A percentile compares a stretch with the other conserved stretches of the same genome.
Evolutionary conservation across 37 sponge, comb jelly and placozoan genomes (phyloP).

Genomic region (Halisarca cf. caerulea): DNA sequence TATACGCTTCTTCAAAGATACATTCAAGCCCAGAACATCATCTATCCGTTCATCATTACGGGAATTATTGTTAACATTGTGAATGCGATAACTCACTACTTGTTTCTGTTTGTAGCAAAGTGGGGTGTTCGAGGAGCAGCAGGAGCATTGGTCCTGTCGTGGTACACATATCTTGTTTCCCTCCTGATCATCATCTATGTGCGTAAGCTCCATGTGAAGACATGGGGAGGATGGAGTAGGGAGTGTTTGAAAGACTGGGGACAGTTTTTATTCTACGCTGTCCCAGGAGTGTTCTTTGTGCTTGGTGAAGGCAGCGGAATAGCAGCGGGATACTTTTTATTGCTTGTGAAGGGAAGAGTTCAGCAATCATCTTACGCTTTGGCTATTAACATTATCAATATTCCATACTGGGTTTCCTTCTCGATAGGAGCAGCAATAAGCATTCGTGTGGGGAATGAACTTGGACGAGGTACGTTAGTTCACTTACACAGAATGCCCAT

Average conservation of each 20-base stretch:
- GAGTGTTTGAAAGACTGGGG: background rate
- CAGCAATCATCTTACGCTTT: too few species aligned
- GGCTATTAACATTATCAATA: too few species aligned
- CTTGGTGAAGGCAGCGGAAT: too few species aligned
- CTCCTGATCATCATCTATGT: conserved; percentile 24
- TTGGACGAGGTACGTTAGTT: conserved; percentile 13
- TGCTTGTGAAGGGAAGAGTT: too few species aligned
- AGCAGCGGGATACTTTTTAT: too few species aligned
- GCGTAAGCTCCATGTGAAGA: conserved; percentile 48
- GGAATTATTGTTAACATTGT: conserved; percentile 9
- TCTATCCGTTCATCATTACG: conserved; percentile 40
- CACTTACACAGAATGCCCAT: too few species aligned
- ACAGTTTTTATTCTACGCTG: background rate
- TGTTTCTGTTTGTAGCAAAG: conserved; percentile 27
- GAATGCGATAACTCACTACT: conserved; percentile 24
- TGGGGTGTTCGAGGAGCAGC: conserved; percentile 34
- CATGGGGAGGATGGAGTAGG: conserved; percentile 38
- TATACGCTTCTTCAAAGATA: conserved; percentile 43
- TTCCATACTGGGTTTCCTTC: too few species aligned
- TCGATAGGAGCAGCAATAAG: conserved; percentile 4
- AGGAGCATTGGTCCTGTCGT: background rate
- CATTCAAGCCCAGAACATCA: conserved; percentile 64
- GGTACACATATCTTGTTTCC: background rate
- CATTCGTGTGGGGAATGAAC: conserved; percentile 29
- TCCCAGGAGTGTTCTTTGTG: too few species aligned